Base-by-base conservation (phyloP, 1,140 invertebrate species). In the Bactericera cockerelli region DNA sequence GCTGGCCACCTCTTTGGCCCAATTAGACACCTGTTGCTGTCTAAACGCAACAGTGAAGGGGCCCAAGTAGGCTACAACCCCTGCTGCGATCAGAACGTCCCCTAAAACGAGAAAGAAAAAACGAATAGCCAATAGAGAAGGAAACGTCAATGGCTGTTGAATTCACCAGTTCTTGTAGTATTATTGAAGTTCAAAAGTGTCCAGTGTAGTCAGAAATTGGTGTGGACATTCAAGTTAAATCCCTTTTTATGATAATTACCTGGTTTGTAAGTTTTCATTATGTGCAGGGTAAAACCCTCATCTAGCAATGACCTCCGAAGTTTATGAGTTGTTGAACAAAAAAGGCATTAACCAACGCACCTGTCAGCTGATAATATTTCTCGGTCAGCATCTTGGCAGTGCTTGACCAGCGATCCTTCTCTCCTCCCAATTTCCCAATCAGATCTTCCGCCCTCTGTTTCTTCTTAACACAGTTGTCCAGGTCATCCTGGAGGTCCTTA, bases 371-470 rank as follows among this genome's bases (percentile, higher is more conserved):
- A 26, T 71, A 68, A 60, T 77, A 82, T 65, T 75, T 84, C 60
- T 80, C 75, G 39, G 81, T 84, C n/a, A 97, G 71, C 25, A 73
- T 70, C 65, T 82, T 79, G 0, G 91, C 90, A 11, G 84, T 84
- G 33, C 81, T 72, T 1, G 78, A 85, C 93, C 93, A 97, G 59
- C 83, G 78, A 8, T 75, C 76, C 67, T 89, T 83, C 71, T 94
- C 84, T 59, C 88, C 82, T 2, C 89, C 88, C 13, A 94, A 72
- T 0, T 87, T 89, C 6, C 83, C 82, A 55, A 97, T 91, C 53
- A 97, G 76, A 74, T 97, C 90, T 69, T 95, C 89, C 0, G 95
- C 94, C 61, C 94, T 75, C 66, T 89, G 85, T 36, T 98, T 71
- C 71, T 96, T 96, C 64, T 86, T 84, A 26, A 86, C 85, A 65